Evolutionary conservation across 92 coral and sea anemone species (phyloP).

Genomic region (Siderastrea siderea): DNA sequence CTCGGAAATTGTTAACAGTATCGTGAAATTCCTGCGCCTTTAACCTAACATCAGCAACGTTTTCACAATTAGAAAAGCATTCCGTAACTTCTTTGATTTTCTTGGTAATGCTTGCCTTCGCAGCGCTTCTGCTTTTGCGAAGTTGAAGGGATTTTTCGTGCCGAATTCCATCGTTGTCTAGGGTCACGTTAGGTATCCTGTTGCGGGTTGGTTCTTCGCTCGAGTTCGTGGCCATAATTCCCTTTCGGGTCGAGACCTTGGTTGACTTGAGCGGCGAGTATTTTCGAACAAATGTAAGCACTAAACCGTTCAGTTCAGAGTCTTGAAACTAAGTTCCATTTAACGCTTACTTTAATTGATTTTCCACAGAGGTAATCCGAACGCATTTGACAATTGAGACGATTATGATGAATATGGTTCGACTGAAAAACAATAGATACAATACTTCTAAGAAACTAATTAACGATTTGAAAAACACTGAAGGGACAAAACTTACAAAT

Average conservation of each 20-base stretch:
- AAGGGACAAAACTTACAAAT: neutral
- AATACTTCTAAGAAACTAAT: neutral
- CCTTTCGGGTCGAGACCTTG: too few species aligned
- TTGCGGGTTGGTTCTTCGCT: neutral
- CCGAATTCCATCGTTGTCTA: constrained; percentile 15
- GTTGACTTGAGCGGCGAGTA: neutral
- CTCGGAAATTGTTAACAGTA: neutral
- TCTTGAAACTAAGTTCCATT: too few species aligned
- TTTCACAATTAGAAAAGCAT: neutral
- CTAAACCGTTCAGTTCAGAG: neutral
- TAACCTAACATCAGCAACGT: neutral
- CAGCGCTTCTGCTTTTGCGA: constrained; percentile 12
- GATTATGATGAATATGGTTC: constrained; percentile 1
- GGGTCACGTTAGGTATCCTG: constrained; percentile 18
- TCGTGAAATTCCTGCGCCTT: neutral
- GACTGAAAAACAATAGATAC: neutral
- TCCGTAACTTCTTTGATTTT: constrained; percentile 18
- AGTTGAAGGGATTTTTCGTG: neutral
- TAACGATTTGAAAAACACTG: neutral
- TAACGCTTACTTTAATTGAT: too few species aligned
- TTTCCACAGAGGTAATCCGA: neutral
- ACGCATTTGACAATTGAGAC: neutral
- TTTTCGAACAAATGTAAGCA: constrained; percentile 29
- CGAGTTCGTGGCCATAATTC: neutral
- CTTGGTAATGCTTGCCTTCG: constrained; percentile 15